Evolutionary conservation across 2,113 vertebrate species (phyloP), one percentile per base, ranked within the genome.

Genomic region (Leucopternis melanops): DNA sequence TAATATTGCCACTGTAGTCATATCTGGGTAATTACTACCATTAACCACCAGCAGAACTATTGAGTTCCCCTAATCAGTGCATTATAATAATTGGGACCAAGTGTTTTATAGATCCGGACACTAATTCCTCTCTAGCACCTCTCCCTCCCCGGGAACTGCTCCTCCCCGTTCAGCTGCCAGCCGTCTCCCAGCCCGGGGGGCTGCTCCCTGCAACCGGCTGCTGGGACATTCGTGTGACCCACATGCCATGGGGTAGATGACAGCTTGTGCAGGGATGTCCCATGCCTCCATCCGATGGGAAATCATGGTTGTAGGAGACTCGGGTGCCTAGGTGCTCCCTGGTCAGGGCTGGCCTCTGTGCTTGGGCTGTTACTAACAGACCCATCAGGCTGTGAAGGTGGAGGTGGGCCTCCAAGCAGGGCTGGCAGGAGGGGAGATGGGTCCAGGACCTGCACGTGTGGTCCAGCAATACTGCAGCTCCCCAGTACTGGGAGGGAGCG

Each of bases 71-170:
- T 97, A 96, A 97, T 97, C 96, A 96, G 96, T 93, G 92, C 95
- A 95, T 97, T 97, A 96, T 79, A 95, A 94, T 97, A 96, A 97
- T 97, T 96, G 95, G 95, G 95, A 96, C 94, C 95, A 94, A 96
- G 95, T 95, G 97, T 88, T 97, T 97, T 97, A 97, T 96, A 95
- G 96, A 97, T 94, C 95, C 17, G 13, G 90, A 87, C 73, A 38
- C 83, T 95, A 97, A 97, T 97, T 97, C 90, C 66, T 86, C 81
- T 91, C 80, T 75, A 65, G 44, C 92, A 94, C 96, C 96, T 96
- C 72, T 83, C 74, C 62, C 27, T 79, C 87, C 57, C 45, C 2
- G 16, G 18, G 50, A 88, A n/a, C 81, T 9, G 42, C n/a, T 86
- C 85, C 77, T 90, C 81, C 55, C 84, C 61, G 72, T 52, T 65